Base-by-base conservation (phyloP, 2,797 vertebrate species). In the Acropternis orthonyx region DNA sequence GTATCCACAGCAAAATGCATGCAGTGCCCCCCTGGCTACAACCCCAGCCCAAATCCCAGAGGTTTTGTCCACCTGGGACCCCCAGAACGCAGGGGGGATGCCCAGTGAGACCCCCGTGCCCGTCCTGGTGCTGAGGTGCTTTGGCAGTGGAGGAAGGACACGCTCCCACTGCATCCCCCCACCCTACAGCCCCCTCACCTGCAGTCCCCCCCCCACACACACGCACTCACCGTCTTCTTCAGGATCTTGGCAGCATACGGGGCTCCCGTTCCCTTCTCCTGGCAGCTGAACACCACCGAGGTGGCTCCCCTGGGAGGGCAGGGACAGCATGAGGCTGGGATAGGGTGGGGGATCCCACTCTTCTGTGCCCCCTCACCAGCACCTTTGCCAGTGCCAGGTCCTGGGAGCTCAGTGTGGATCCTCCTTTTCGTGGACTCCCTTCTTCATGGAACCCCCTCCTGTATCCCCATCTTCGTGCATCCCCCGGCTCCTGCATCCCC, bases 281-380 rank as follows among this genome's bases (percentile, higher is more conserved):
- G 97, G 48, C 98, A 99, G 96, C 98, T 98, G 92, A 98, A 99
- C 80, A 99, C 99, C 49, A 99, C 97, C 3, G 99, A 99, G 7
- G 99, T 99, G 12, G 98, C 99, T 91, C 99, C 99, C 97, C 99
- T 99, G 96, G 56, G 56, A 30, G 34, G 56, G 58, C 10, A 15
- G 2, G 39, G 51, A 21, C 28, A 23, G 2, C 0, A 1, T 63
- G 54, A 78, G n/a, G 51, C 51, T 6, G 4, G 65, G 48, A 48
- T 9, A 5, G 36, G 74, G 10, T 5, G 4, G 23, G 28, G 67
- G 41, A 12, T n/a, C 72, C 59, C 1, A 0, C 26, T n/a, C 11
- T 3, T 67, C 84, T 6, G 2, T 7, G 13, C 32, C 46, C 41
- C 76, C n/a, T 20, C 39, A 14, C 12, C 52, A 4, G 12, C 14